These are phyloP conservation scores for Sitodiplosis mosellana DNA, from an alignment of 1,140 invertebrate genomes.

Conservation along the genomic window DNA sequence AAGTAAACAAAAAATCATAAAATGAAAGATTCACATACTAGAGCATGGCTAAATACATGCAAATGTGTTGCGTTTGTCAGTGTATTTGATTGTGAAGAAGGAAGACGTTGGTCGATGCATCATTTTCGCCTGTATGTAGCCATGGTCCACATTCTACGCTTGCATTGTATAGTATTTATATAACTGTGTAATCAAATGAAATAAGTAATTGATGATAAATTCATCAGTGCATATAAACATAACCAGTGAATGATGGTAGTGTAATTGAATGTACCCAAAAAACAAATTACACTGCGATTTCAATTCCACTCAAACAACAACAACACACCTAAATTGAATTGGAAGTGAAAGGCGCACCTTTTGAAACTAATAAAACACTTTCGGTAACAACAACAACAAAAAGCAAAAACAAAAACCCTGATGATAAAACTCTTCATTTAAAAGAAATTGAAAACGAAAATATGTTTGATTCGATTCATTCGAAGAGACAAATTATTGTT, in stretches of 20 bases:
- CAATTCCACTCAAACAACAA: not conserved
- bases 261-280: not conserved
- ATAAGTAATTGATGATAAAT: not conserved
- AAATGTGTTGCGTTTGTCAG: too few relatives aligned
- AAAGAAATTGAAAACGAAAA: not conserved
- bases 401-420: not conserved
- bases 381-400: not conserved
- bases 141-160: too few relatives aligned
- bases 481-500: too few relatives aligned
- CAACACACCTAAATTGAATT: not conserved
- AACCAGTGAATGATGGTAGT: too few relatives aligned
- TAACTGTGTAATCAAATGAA: not conserved
- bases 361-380: not conserved
- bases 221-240: not conserved
- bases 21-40: too few relatives aligned
- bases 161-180: not conserved
- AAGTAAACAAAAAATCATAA: too few relatives aligned
- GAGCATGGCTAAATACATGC: too few relatives aligned
- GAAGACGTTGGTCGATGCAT: too few relatives aligned
- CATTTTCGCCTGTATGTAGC: too few relatives aligned
- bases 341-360: not conserved
- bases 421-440: not conserved
- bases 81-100: too few relatives aligned
- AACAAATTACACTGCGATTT: not conserved
- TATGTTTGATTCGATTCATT: too few relatives aligned